These are phyloP conservation scores for Periphyllus acericola DNA, from an alignment of 2,888 invertebrate species.

Conservation along the genomic window DNA sequence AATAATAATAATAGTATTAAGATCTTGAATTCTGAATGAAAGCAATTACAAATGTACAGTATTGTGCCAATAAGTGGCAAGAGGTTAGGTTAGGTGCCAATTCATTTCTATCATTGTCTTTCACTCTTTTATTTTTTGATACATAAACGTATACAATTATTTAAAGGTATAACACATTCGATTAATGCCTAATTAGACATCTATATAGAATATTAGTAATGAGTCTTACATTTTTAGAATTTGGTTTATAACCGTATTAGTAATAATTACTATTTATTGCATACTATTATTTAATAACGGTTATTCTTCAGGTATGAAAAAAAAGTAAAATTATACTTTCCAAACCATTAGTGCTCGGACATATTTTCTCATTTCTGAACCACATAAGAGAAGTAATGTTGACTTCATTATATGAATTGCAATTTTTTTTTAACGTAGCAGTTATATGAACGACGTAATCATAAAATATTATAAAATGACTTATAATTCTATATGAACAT, in stretches of 20 bases:
- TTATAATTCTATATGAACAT: too few species aligned
- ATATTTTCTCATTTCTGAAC: not conserved
- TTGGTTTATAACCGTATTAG: not conserved
- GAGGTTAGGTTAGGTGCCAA: not conserved
- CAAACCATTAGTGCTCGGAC: slow-evolving; percentile 14
- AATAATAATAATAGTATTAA: not conserved
- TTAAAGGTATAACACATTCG: not conserved
- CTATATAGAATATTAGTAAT: not conserved
- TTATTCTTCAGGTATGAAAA: not conserved
- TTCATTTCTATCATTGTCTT: not conserved
- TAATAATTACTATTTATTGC: not conserved
- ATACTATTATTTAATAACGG: slow-evolving; percentile 4
- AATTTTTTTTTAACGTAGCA: not conserved
- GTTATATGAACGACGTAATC: not conserved
- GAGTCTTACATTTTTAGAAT: not conserved
- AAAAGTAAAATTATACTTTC: slow-evolving; percentile 34
- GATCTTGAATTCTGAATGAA: not conserved
- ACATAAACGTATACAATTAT: not conserved
- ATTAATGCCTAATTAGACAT: not conserved
- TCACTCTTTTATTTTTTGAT: not conserved
- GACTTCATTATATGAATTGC: not conserved
- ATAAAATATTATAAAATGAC: not conserved
- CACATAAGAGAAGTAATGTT: not conserved
- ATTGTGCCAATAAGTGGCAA: not conserved
- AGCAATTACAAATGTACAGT: not conserved